Base-by-base conservation (phyloP, 92 coral and sea anemone species). In the Porites evermanni region DNA sequence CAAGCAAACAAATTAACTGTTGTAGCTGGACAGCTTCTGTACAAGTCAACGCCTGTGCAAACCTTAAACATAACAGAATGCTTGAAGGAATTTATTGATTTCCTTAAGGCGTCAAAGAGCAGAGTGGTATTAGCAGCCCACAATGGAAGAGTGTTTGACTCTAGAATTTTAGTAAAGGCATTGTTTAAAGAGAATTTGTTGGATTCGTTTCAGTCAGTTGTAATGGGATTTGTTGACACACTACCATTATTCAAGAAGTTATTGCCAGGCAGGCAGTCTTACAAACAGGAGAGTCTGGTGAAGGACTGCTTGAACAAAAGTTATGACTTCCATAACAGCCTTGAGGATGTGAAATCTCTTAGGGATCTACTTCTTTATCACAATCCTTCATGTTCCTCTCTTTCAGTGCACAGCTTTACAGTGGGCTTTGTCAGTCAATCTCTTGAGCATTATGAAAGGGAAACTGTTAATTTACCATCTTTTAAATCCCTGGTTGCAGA, bases 241-340 rank as follows among this genome's bases (percentile, higher is more conserved):
- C 70, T 87, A 6, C 74, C 90, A 4, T 14, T 79, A 18, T 64
- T 87, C 12, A 64, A 56, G 56, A 12, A 79, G 19, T 66, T 87
- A 24, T 24, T 87, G 8, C 90, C 81, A 19, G 81, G 71, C 7
- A 20, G 78, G 53, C 58, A 70, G 51, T 68, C 90, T 8, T 87
- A 79, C 73, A 87, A 70, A 50, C 90, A 87, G 79, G 90, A 87
- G n/a, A 50, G 70, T n/a, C 59, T 87, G 53, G 90, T 72, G 64
- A 13, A 29, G 26, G 90, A 79, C 8, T 79, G 80, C 52, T 20
- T 87, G 18, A 32, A 47, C 16, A 79, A 59, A 59, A 7, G 20
- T 21, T 87, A 87, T 20, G 84, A 79, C 72, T 85, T 85, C 23
- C 90, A 79, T 67, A 87, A 79, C 79, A 85, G 90, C 56, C 73